Conservation (phyloP, 2,797 vertebrate species). For the Hemitrygon akajei region DNA sequence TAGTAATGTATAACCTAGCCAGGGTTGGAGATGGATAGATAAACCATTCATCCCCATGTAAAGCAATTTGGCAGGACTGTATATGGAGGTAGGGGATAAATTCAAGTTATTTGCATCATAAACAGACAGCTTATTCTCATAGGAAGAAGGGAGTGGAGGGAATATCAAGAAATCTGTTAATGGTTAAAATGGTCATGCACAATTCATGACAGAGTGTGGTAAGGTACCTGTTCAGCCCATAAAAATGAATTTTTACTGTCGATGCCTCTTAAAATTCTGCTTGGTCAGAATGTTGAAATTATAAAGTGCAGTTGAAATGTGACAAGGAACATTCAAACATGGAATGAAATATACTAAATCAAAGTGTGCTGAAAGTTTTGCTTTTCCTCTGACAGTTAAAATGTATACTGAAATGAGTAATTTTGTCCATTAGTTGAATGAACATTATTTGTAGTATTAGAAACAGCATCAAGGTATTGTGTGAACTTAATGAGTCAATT, state of each 20-base stretch:
- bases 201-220: neutral
- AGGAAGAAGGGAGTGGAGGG: neutral
- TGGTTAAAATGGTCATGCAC: neutral
- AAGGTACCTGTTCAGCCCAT: neutral
- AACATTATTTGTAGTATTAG: constrained; percentile 18
- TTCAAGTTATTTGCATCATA: too few relatives aligned
- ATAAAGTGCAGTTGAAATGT: constrained; percentile 19
- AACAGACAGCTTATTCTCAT: neutral
- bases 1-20: neutral
- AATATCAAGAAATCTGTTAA: neutral
- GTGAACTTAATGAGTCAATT: constrained; percentile 16
- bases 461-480: constrained; percentile 3
- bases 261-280: neutral
- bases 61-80: neutral
- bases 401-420: neutral
- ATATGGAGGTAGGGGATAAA: neutral
- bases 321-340: neutral
- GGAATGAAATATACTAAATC: neutral
- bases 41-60: neutral
- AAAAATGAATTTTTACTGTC: neutral
- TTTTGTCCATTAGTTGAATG: neutral
- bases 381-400: neutral
- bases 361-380: constrained; percentile 8
- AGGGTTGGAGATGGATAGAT: neutral
- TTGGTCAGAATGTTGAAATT: neutral